Evolutionary conservation across 2,113 vertebrate genomes (phyloP).

Genomic region (Nannospalax galili): DNA sequence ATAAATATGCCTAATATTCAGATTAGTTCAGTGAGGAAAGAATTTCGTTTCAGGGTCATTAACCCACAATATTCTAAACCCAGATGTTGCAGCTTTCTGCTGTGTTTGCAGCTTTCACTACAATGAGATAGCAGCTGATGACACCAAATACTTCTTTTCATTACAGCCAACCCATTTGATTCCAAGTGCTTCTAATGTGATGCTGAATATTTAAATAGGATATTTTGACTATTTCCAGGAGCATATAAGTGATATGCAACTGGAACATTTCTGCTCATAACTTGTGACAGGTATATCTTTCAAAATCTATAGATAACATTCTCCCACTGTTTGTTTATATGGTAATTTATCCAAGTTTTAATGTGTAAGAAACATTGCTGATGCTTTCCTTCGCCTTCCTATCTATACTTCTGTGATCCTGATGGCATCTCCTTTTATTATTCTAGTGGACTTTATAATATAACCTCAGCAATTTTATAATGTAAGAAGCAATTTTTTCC

Average conservation of each 20-base stretch:
- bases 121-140: neutral
- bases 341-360: neutral
- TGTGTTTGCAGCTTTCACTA: neutral
- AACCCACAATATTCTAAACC: neutral
- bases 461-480: neutral
- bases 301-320: neutral
- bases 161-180: neutral
- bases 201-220: neutral
- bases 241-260: neutral
- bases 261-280: neutral
- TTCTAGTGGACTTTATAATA: neutral
- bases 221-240: neutral
- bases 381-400: neutral
- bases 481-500: neutral
- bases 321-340: neutral
- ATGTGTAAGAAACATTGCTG: neutral
- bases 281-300: neutral
- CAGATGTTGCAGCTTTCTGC: neutral
- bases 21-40: conserved; percentile 23
- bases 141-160: neutral
- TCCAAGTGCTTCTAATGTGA: neutral
- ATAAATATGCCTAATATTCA: conserved; percentile 13
- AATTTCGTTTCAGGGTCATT: neutral
- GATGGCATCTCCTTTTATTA: neutral
- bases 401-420: neutral